phyloP scores from a whole-genome alignment of 2,888 invertebrate species.

The Tholera decimalis region DNA sequence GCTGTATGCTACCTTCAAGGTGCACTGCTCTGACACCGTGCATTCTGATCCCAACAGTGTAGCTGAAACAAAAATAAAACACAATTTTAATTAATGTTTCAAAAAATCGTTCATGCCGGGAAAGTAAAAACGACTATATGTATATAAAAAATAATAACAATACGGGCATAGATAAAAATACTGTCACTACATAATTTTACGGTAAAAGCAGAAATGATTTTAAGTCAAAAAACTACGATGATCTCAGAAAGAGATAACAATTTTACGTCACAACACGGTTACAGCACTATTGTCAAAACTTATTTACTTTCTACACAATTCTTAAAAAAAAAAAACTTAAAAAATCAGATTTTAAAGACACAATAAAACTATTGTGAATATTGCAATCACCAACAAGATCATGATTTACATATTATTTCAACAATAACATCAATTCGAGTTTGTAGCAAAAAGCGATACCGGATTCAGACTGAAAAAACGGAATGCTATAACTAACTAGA shows the following conservation, averaged over 20 bases:
- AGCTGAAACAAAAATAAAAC: slow-evolving; percentile 91
- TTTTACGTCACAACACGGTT: slow-evolving; percentile 35
- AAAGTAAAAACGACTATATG: not conserved
- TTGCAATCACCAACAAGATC: slow-evolving; percentile 51
- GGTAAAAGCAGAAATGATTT: slow-evolving; percentile 3
- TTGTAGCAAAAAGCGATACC: slow-evolving; percentile 42
- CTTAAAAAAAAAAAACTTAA: slow-evolving; percentile 14
- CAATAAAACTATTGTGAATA: slow-evolving; percentile 44
- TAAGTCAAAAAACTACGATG: slow-evolving; percentile 23
- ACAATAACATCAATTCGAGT: slow-evolving; percentile 58
- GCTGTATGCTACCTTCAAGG: slow-evolving; percentile 97
- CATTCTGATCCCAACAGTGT: slow-evolving; percentile 96
- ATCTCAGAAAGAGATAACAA: slow-evolving; percentile 29
- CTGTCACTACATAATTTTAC: not conserved
- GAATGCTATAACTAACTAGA: slow-evolving; percentile 27
- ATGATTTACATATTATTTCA: slow-evolving; percentile 54
- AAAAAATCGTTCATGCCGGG: not conserved
- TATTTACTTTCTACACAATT: slow-evolving; percentile 54
- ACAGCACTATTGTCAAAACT: slow-evolving; percentile 34
- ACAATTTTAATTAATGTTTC: no score
- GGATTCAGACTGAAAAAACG: slow-evolving; percentile 25
- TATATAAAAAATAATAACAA: no score
- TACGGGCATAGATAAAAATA: slow-evolving; percentile 7
- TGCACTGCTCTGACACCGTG: slow-evolving; percentile 95
- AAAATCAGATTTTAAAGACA: slow-evolving; percentile 39